Evolutionary conservation across 2,888 invertebrate genomes (phyloP), one percentile per base, ranked within the genome.

Genomic region (Epinotia brunnichana): DNA sequence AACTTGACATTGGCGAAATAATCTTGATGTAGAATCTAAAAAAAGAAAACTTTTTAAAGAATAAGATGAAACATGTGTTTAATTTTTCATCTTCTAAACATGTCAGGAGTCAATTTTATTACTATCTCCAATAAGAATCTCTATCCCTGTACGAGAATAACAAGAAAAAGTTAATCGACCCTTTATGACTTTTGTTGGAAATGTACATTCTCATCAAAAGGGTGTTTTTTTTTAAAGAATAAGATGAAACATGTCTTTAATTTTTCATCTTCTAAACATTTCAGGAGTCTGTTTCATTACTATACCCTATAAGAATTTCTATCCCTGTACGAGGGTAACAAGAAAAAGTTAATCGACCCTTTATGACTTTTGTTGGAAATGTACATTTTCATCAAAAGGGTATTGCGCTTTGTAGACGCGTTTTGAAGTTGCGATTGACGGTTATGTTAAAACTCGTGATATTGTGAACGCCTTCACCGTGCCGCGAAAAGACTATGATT

Each of bases 401-500:
- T 10, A 2, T 11, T 60, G 15, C 19, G 2, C 19, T 21, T 62
- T 5, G n/a, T n/a, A 39, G n/a, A 11, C 3, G 0, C 54, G 39
- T 35, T 54, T 13, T 39, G 19, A 21, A 54, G 39, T 66, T 63
- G 51, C 54, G 21, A 54, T 54, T 15, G 15, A 21, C 1, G 21
- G 4, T 3, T 24, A 2, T 54, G 29, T 51, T 4, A 41, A 39
- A 60, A 35, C n/a, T n/a, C n/a, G n/a, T 3, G 15, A 21, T 5
- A 56, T n/a, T n/a, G 66, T 56, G 66, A 56, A 53, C 57, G 29
- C 48, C 51, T 17, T 39, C 41, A 17, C 44, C 9, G 71, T 54
- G 64, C 48, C 63, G 53, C 15, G 63, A 60, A 64, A 39, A 66
- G 74, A 72, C 72, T 68, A 53, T 70, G 19, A 53, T 35, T 68